Evolutionary conservation across 2,888 invertebrate genomes (phyloP).

Genomic region (Hypselothyrea guttata): DNA sequence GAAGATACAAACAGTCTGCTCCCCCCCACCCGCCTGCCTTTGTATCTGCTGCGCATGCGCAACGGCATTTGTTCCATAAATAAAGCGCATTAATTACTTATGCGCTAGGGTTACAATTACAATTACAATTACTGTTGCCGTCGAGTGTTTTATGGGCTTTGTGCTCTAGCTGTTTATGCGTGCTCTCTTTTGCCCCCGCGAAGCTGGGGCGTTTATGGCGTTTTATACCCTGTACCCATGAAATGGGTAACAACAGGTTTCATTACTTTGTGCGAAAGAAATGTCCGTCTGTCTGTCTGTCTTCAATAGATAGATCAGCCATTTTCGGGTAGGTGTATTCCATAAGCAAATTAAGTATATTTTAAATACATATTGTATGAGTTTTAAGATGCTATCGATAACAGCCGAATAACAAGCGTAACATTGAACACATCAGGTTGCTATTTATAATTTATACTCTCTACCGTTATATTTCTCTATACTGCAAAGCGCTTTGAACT

Average conservation of each 20-base stretch:
- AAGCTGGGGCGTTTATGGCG: slow-evolving; percentile 34
- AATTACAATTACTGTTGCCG: slow-evolving; percentile 24
- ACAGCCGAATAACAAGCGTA: too few species aligned
- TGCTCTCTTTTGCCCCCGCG: slow-evolving; percentile 58
- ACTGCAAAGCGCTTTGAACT: too few species aligned
- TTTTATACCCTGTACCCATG: too few species aligned
- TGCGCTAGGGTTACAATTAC: slow-evolving; percentile 68
- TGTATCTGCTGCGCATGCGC: slow-evolving; percentile 55
- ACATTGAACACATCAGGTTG: too few species aligned
- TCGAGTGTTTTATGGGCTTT: slow-evolving; percentile 56
- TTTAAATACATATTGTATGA: too few species aligned
- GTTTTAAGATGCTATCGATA: too few species aligned
- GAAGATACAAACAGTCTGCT: slow-evolving; percentile 33
- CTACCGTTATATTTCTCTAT: too few species aligned
- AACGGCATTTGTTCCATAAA: slow-evolving; percentile 54
- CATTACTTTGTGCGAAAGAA: slow-evolving; percentile 26
- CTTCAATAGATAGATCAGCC: not conserved
- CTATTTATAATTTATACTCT: too few species aligned
- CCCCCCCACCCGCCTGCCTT: slow-evolving; percentile 1
- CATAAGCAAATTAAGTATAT: too few species aligned
- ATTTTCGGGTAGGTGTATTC: too few species aligned
- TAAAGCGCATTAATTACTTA: slow-evolving; percentile 71
- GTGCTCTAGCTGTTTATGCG: slow-evolving; percentile 20
- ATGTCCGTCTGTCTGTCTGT: too few species aligned
- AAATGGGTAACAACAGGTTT: slow-evolving; percentile 17